Conservation (phyloP, 2,113 vertebrate genomes). For the Brienomyrus brachyistius region DNA sequence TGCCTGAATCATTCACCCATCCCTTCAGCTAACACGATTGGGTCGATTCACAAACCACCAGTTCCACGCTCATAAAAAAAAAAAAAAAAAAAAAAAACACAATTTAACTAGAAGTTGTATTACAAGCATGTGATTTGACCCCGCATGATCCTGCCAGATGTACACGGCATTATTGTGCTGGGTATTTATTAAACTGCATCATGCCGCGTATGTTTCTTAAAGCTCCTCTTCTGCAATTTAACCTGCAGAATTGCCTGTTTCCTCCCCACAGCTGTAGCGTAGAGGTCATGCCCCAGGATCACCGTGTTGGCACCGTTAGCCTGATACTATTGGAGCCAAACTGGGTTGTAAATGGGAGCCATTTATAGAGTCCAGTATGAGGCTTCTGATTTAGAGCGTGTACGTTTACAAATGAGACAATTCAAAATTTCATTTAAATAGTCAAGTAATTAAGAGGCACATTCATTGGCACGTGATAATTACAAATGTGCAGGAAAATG, state of each 20-base stretch:
- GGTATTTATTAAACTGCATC: background rate
- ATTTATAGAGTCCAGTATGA: background rate
- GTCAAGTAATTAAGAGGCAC: background rate
- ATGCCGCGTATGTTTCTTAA: background rate
- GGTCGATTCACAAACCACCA: background rate
- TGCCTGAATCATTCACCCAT: background rate
- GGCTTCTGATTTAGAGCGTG: background rate
- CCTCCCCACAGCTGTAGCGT: background rate
- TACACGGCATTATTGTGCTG: background rate
- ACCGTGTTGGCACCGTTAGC: background rate
- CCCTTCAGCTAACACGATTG: background rate
- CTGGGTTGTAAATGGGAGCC: background rate
- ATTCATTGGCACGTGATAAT: background rate
- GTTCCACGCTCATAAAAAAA: background rate
- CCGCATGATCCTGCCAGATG: background rate
- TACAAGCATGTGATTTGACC: background rate
- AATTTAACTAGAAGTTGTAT: background rate
- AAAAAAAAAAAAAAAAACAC: too few relatives aligned
- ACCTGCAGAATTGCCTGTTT: background rate
- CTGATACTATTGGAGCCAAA: background rate
- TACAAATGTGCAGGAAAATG: background rate
- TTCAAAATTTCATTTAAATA: background rate
- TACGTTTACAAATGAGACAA: background rate
- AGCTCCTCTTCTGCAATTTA: background rate
- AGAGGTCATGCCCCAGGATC: background rate